Evolutionary conservation across 2,113 vertebrate species (phyloP).

Genomic region (Macroglossus sobrinus): DNA sequence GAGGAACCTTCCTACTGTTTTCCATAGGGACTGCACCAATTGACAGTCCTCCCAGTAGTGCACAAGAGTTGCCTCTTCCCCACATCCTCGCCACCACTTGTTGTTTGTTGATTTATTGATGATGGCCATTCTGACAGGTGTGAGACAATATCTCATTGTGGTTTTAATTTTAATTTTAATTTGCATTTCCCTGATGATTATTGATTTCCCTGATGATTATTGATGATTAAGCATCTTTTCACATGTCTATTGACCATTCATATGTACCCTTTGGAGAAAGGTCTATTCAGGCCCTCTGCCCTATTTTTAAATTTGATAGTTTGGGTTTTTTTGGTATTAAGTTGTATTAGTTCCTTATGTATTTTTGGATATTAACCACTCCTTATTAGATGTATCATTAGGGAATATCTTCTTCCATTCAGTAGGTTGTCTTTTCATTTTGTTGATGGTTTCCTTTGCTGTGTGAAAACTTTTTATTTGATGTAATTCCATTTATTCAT

Average conservation of each 20-base stretch:
- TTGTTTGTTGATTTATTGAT: background rate
- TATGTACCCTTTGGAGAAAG: background rate
- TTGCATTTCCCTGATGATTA: background rate
- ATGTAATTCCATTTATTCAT: background rate
- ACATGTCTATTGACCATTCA: background rate
- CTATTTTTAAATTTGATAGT: background rate
- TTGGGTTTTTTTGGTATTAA: background rate
- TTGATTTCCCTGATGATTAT: background rate
- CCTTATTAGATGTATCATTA: background rate
- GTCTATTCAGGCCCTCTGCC: background rate
- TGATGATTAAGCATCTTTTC: background rate
- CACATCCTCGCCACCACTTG: background rate
- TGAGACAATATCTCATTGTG: no score
- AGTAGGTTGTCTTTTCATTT: background rate
- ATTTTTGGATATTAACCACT: background rate
- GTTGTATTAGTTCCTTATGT: background rate
- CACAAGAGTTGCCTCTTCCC: background rate
- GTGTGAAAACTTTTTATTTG: background rate
- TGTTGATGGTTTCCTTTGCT: background rate
- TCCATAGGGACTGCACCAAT: background rate
- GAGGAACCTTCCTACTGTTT: background rate
- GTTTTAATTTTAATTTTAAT: background rate
- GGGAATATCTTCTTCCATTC: background rate
- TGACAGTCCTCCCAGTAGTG: background rate
- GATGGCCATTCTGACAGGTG: background rate